Evolutionary conservation across 2,888 invertebrate genomes (phyloP).

Genomic region (Cephonodes hylas): DNA sequence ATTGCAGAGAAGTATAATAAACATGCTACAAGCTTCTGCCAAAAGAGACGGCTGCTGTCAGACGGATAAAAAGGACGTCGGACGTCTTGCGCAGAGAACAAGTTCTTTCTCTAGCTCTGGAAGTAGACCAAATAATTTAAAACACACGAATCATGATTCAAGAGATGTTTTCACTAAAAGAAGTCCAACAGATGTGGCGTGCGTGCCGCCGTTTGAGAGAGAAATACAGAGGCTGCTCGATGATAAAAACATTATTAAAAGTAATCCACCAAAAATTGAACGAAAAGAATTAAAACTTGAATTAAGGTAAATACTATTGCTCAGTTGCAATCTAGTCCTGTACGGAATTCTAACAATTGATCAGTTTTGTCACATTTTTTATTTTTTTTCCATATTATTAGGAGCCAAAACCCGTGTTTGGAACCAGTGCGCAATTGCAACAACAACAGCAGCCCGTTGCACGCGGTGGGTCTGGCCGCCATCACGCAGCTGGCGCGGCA

Average conservation of each 20-base stretch:
- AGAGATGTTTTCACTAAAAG: constrained; percentile 72
- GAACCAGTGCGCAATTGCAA: constrained; percentile 74
- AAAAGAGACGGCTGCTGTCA: constrained; percentile 85
- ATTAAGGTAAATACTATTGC: constrained; percentile 53
- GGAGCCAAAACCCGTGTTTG: constrained; percentile 57
- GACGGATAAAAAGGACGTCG: constrained; percentile 84
- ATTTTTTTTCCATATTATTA: constrained; percentile 18
- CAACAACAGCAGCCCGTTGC: constrained; percentile 82
- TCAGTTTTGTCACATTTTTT: not conserved
- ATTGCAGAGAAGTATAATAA: constrained; percentile 73
- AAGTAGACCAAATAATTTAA: constrained; percentile 75
- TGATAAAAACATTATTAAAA: constrained; percentile 84
- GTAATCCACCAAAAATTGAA: constrained; percentile 82
- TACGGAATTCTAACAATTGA: not conserved
- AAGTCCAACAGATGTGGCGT: constrained; percentile 75
- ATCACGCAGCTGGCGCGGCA: constrained; percentile 87
- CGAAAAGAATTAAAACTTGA: constrained; percentile 83
- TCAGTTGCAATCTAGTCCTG: no score
- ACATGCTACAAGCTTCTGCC: constrained; percentile 78
- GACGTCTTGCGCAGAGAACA: constrained; percentile 61
- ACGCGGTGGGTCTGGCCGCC: constrained; percentile 89
- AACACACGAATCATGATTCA: constrained; percentile 76
- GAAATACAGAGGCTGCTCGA: constrained; percentile 90
- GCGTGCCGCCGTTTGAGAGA: constrained; percentile 87
- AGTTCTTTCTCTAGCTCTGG: constrained; percentile 79